phyloP scores from a whole-genome alignment of 2,888 invertebrate genomes.

The Cephus sareptanus region DNA sequence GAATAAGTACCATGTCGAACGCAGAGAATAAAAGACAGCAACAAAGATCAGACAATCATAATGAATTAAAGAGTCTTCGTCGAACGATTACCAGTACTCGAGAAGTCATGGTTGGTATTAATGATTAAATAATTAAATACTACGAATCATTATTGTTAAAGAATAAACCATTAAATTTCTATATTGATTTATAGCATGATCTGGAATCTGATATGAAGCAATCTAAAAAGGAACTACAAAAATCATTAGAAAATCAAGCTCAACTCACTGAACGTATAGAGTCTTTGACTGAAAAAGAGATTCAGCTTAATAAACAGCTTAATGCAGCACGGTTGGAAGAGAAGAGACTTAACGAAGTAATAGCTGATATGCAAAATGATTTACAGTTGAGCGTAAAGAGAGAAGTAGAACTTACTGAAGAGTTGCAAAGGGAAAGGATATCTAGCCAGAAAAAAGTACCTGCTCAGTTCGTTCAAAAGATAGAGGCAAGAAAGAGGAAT shows the following conservation, averaged over 20 bases:
- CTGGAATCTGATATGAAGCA: conserved; percentile 52
- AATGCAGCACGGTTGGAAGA: conserved; percentile 55
- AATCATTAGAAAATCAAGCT: conserved; percentile 40
- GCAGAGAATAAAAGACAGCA: conserved; percentile 51
- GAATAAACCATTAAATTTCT: background rate
- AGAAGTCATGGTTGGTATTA: conserved; percentile 45
- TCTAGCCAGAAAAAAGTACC: conserved; percentile 61
- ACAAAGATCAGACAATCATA: conserved; percentile 42
- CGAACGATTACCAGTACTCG: conserved; percentile 49
- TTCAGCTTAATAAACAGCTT: conserved; percentile 71
- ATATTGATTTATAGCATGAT: conserved; percentile 35
- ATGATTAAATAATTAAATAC: background rate
- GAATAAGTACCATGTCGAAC: conserved; percentile 60
- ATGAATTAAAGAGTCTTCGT: conserved; percentile 45
- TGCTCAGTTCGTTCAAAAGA: conserved; percentile 58
- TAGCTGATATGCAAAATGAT: conserved; percentile 45
- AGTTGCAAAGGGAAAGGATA: conserved; percentile 42
- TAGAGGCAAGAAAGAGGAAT: conserved; percentile 49
- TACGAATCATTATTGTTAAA: background rate
- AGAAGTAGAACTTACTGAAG: conserved; percentile 42
- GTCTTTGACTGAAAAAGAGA: conserved; percentile 72
- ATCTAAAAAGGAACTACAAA: conserved; percentile 43
- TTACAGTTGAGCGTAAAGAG: conserved; percentile 34
- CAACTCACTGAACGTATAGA: conserved; percentile 67
- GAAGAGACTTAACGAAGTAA: conserved; percentile 54